phyloP scores from a whole-genome alignment of 2,113 vertebrate genomes.

The Prunella himalayana region DNA sequence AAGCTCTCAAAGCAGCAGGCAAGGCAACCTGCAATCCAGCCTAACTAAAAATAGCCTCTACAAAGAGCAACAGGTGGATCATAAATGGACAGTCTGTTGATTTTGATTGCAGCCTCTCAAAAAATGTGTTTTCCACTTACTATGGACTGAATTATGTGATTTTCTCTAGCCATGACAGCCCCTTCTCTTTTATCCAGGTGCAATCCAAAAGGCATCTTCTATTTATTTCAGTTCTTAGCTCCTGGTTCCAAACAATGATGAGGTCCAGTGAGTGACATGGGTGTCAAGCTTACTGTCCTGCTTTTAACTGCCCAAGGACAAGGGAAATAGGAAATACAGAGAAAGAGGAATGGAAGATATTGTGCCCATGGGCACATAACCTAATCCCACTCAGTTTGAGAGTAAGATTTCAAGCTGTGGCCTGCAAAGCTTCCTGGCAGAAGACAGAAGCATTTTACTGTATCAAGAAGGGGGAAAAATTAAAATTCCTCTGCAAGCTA shows the following conservation, averaged over 20 bases:
- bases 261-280: not conserved
- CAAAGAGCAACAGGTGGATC: not conserved
- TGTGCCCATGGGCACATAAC: fast-evolving
- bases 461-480: not conserved
- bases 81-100: not conserved
- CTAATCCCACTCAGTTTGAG: fast-evolving
- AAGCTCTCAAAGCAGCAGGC: not conserved
- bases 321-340: not conserved
- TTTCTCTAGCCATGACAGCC: not conserved
- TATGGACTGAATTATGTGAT: not conserved
- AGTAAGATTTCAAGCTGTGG: not conserved
- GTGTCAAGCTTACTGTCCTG: not conserved
- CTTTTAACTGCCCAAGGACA: not conserved
- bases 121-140: not conserved
- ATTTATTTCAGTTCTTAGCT: not conserved
- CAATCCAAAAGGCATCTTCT: not conserved
- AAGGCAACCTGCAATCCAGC: not conserved
- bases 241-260: not conserved
- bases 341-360: not conserved
- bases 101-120: not conserved
- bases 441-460: not conserved
- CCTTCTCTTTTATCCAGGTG: not conserved
- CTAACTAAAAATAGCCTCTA: not conserved
- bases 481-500: not conserved
- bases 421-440: not conserved